Evolutionary conservation across 2,113 vertebrate species (phyloP).

Genomic region (Dasyornis broadbenti): DNA sequence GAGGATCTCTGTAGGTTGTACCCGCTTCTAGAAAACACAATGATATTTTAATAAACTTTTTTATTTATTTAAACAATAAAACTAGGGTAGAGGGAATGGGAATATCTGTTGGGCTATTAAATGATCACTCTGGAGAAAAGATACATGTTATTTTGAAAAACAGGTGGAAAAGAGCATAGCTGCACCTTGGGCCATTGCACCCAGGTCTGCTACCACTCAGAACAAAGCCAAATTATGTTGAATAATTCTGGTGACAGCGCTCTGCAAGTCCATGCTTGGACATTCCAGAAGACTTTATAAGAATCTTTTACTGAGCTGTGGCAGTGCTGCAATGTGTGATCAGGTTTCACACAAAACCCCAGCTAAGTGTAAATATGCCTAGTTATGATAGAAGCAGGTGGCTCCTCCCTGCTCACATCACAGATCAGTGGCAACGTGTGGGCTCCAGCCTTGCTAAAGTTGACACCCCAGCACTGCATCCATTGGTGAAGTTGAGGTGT

Average conservation of each 20-base stretch:
- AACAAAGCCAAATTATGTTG: background rate
- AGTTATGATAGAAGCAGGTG: background rate
- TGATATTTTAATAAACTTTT: background rate
- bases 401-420: background rate
- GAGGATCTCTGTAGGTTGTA: background rate
- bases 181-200: background rate
- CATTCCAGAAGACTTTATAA: background rate
- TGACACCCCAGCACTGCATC: background rate
- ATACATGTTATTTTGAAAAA: background rate
- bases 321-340: background rate
- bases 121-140: background rate
- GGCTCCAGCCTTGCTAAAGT: background rate
- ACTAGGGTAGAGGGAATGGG: background rate
- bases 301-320: background rate
- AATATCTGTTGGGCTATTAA: background rate
- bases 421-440: background rate
- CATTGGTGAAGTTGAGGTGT: background rate
- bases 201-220: background rate
- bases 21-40: background rate
- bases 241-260: fast-evolving
- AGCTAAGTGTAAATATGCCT: background rate
- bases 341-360: background rate
- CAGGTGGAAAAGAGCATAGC: background rate
- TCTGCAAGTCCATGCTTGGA: background rate
- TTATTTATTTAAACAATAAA: background rate